phyloP scores from a whole-genome alignment of 2,888 invertebrate species.

The Tipula unca region DNA sequence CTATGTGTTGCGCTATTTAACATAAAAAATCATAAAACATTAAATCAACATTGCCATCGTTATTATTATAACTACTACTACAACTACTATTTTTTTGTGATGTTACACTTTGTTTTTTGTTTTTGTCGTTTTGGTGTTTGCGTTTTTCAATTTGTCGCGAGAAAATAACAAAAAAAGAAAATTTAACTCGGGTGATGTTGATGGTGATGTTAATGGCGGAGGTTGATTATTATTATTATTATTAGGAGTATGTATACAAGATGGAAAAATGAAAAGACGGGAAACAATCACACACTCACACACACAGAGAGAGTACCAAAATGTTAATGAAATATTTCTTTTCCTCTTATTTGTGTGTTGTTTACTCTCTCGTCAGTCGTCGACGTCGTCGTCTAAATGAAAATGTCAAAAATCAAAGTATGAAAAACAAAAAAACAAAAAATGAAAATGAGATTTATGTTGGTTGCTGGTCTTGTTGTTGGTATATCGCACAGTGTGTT shows the following conservation, averaged over 20 bases:
- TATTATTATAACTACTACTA: not conserved
- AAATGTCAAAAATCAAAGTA: slow-evolving; percentile 4
- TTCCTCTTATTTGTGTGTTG: not conserved
- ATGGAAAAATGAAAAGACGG: not conserved
- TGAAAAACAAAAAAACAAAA: not conserved
- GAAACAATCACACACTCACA: not conserved
- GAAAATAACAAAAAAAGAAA: not conserved
- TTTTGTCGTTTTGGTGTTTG: not conserved
- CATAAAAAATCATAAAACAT: not conserved
- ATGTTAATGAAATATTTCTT: not conserved
- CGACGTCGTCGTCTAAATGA: not conserved
- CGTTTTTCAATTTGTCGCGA: slow-evolving; percentile 3
- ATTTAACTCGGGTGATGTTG: not conserved
- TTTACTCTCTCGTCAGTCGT: not conserved
- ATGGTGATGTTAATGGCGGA: not conserved
- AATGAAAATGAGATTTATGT: not conserved
- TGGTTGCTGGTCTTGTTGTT: not conserved
- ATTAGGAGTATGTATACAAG: not conserved
- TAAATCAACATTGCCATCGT: not conserved
- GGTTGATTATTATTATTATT: not conserved
- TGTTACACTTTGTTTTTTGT: not conserved
- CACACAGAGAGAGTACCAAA: not conserved
- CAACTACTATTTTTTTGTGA: not conserved
- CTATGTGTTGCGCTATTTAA: not conserved
- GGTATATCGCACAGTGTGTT: not conserved